Base-by-base conservation (phyloP, 2,888 invertebrate genomes). In the Diarsia brunnea region DNA sequence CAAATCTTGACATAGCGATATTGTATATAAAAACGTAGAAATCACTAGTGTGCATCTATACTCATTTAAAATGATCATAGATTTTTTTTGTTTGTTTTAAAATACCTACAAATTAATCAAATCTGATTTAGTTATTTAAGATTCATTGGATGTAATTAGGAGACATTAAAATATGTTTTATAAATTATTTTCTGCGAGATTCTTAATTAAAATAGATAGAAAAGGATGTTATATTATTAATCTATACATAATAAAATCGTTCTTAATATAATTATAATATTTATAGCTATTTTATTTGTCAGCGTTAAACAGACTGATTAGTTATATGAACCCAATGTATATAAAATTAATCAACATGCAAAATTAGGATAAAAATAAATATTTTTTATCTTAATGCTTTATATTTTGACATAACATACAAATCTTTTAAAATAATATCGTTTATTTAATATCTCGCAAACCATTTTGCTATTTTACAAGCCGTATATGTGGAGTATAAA, bases 201-300 rank as follows among this genome's bases (percentile, higher is more conserved):
- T 87, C 87, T 63, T 81, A 55, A 68, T 69, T 63, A 69, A 69
- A 73, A 77, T 78, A 69, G 80, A 82, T 82, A 88, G 89, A 88
- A 88, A 87, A 88, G 87, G 87, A 87, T 83, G 82, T n/a, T 58
- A 78, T 71, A 72, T 67, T 69, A 60, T 43, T 66, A 66, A 64
- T 63, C 43, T 58, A 58, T 27, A 58, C 58, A 58, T 16, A 27
- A 8, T 58, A 27, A 8, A 27, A 16, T 58, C 1, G 1, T 58
- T 58, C 60, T 83, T 53, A 43, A 19, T 79, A 53, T 19, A 43
- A 43, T 63, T 55, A 63, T 24, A 51, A 31, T 38, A 49, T 21
- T 77, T 76, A 65, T 47, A 45, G 45, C 51, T 82, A 76, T 24
- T 31, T 14, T 31, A 47, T 61, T 63, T 45, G 4, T 81, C 31